phyloP scores from a whole-genome alignment of 2,113 vertebrate species.

The Elachura formosa region DNA sequence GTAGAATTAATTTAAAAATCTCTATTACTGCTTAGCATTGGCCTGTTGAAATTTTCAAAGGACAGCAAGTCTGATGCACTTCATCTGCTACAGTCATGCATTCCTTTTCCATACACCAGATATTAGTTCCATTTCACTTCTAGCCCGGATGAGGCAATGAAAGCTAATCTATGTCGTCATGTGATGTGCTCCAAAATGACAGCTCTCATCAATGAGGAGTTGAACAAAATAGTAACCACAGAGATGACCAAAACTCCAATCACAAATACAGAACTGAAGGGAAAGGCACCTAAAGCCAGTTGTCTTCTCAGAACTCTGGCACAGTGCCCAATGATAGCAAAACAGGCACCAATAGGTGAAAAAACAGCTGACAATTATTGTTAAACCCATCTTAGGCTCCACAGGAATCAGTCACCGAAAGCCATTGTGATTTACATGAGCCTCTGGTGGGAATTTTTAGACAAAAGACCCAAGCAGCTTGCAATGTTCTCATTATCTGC shows the following conservation, averaged over 20 bases:
- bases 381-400: slow-evolving; percentile 47
- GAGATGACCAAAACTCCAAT: neutral
- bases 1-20: neutral
- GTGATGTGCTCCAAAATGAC: slow-evolving; percentile 32
- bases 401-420: slow-evolving; percentile 49
- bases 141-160: neutral
- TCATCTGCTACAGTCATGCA: neutral
- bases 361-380: slow-evolving; percentile 48
- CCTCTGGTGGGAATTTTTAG: slow-evolving; percentile 53
- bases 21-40: neutral
- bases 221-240: neutral
- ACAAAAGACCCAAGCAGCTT: slow-evolving; percentile 70
- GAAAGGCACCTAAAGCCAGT: neutral
- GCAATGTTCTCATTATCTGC: slow-evolving; percentile 67
- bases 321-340: neutral
- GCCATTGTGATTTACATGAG: slow-evolving; percentile 4
- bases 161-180: slow-evolving; percentile 27
- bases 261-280: neutral
- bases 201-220: neutral
- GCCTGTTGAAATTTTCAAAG: slow-evolving; percentile 13
- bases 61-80: neutral
- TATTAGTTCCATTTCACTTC: slow-evolving; percentile 46
- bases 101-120: slow-evolving; percentile 2
- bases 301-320: slow-evolving; percentile 22
- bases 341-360: neutral